These are phyloP conservation scores for Pecten maximus DNA, from an alignment of 2,888 invertebrate genomes.

Conservation along the genomic window DNA sequence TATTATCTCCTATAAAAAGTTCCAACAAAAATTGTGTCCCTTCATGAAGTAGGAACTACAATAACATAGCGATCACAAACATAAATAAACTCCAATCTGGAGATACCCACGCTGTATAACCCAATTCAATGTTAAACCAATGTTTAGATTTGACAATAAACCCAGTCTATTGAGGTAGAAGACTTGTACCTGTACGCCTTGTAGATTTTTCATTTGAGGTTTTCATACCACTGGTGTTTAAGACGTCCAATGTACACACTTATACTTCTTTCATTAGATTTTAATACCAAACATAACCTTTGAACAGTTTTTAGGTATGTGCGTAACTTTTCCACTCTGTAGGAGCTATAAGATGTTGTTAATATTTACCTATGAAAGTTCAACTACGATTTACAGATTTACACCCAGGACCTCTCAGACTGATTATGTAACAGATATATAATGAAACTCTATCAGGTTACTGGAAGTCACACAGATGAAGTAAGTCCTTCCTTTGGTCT, in stretches of 20 bases:
- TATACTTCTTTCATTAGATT: not conserved
- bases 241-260: not conserved
- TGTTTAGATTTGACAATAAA: not conserved
- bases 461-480: too few species aligned
- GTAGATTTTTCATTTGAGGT: not conserved
- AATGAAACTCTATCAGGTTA: too few species aligned
- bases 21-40: not conserved
- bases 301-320: constrained; percentile 17
- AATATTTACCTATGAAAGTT: not conserved
- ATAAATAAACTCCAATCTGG: constrained; percentile 7
- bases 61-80: not conserved
- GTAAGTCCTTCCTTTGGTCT: too few species aligned
- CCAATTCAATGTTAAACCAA: constrained; percentile 2
- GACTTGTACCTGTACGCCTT: not conserved
- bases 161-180: not conserved
- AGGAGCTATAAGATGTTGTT: not conserved
- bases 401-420: too few species aligned
- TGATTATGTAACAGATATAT: too few species aligned
- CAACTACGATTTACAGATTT: too few species aligned
- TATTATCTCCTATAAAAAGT: not conserved
- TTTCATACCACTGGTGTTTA: not conserved
- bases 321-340: not conserved
- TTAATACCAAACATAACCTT: not conserved
- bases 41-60: not conserved
- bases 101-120: not conserved